phyloP scores from a whole-genome alignment of 2,888 invertebrate species.

The Tetanocera ferruginea region DNA sequence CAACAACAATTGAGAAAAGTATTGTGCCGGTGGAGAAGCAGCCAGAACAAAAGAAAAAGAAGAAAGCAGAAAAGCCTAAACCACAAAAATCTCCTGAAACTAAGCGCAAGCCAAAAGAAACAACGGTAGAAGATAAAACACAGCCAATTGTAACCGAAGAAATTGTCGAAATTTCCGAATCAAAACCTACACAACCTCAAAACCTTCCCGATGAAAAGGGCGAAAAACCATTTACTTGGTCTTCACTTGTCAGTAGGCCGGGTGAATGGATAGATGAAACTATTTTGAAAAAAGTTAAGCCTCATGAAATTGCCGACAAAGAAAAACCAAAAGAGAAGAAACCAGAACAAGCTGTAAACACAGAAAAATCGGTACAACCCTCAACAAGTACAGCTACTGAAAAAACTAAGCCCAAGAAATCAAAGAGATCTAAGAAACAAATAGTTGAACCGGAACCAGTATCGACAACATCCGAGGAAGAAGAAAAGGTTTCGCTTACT shows the following conservation, averaged over 20 bases:
- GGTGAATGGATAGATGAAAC: slow-evolving; percentile 65
- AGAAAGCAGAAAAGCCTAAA: slow-evolving; percentile 24
- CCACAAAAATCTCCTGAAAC: slow-evolving; percentile 7
- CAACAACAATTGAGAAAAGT: not conserved
- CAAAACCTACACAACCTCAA: not conserved
- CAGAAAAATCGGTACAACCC: slow-evolving; percentile 42
- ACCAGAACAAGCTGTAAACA: slow-evolving; percentile 40
- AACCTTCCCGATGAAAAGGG: slow-evolving; percentile 7
- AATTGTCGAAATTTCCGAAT: not conserved
- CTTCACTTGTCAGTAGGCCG: slow-evolving; percentile 57
- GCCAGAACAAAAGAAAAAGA: slow-evolving; percentile 28
- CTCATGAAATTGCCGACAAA: slow-evolving; percentile 27
- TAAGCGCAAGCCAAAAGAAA: slow-evolving; percentile 17
- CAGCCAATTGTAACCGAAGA: not conserved
- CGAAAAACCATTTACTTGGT: slow-evolving; percentile 53
- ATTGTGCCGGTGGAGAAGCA: not conserved
- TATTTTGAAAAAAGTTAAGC: slow-evolving; percentile 41
- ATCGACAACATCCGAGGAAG: slow-evolving; percentile 53
- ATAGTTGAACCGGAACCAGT: slow-evolving; percentile 47
- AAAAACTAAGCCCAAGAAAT: slow-evolving; percentile 46
- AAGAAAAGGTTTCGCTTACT: slow-evolving; percentile 48
- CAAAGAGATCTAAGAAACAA: slow-evolving; percentile 50
- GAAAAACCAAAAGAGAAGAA: slow-evolving; percentile 42
- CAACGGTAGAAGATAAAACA: not conserved
- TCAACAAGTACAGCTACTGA: not conserved